Base-by-base conservation (phyloP, 2,797 vertebrate species). In the Harpagifer antarcticus region DNA sequence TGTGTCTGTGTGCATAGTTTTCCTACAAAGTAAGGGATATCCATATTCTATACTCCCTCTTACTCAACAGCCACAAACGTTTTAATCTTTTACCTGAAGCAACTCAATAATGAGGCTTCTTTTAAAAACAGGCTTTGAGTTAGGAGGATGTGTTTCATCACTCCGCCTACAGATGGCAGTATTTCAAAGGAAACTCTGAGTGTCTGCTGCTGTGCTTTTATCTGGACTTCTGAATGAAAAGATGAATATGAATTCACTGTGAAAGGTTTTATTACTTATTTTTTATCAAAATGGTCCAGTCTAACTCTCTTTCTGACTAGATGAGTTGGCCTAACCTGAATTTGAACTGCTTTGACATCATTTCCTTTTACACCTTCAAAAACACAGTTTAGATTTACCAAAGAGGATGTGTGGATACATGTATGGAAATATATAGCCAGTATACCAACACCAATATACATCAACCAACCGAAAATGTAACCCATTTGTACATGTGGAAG, bases 101-200 rank as follows among this genome's bases (percentile, higher is more conserved):
- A 15, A 45, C 16, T 56, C 62, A 44, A 55, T 54, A 57, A n/a
- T 23, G 44, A 72, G 42, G 52, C 61, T 45, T 55, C 9, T 9
- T 42, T 13, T 23, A 15, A 19, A 42, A 76, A 59, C 67, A 37
- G 33, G 33, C 33, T 37, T 37, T 66, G 1, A 4, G 0, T 10
- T 3, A 33, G 1, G 44, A 0, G 3, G 0, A 2, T 79, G 86
- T 40, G 76, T 76, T 82, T n/a, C 75, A 9, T 1, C 0, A 7
- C 4, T 16, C 16, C 0, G 53, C 84, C 93, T 72, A 87, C 63
- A 93, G 93, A 87, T 86, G 92, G 85, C 86, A 82, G 83, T 91
- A 48, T 92, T 93, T 85, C 80, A 82, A 87, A 77, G 83, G 68
- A 72, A 67, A 85, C 83, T 63, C 42, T 13, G 20, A 15, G 20